Evolutionary conservation across 2,888 invertebrate genomes (phyloP).

Genomic region (Latrodectus elegans): DNA sequence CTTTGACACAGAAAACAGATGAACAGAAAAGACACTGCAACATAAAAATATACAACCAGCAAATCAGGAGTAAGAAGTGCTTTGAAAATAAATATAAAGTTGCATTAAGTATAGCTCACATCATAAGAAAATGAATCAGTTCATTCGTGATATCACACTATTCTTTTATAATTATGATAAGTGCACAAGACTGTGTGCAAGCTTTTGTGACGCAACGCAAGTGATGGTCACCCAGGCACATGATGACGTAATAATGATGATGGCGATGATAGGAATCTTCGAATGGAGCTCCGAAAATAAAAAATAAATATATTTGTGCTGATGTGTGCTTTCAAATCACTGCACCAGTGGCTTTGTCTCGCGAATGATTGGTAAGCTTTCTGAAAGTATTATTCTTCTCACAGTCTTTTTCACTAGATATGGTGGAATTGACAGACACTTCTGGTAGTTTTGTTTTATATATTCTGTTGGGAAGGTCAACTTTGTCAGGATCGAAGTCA

Average conservation of each 20-base stretch:
- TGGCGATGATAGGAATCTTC: constrained; percentile 62
- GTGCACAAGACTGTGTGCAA: too few relatives aligned
- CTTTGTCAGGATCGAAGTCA: constrained; percentile 73
- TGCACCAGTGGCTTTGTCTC: constrained; percentile 51
- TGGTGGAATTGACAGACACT: constrained; percentile 84
- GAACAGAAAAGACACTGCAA: too few relatives aligned
- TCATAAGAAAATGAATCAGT: too few relatives aligned
- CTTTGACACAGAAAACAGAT: too few relatives aligned
- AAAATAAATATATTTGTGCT: constrained; percentile 43
- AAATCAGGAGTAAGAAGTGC: too few relatives aligned
- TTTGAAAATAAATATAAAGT: too few relatives aligned
- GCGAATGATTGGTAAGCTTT: constrained; percentile 60
- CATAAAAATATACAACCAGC: too few relatives aligned
- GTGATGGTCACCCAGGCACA: neutral
- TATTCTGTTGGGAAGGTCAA: constrained; percentile 77
- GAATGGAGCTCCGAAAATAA: constrained; percentile 21
- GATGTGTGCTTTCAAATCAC: constrained; percentile 49
- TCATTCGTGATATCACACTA: too few relatives aligned
- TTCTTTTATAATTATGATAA: too few relatives aligned
- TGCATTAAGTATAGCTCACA: too few relatives aligned
- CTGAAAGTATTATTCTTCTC: constrained; percentile 81
- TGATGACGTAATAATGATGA: constrained; percentile 42
- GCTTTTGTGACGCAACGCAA: too few relatives aligned
- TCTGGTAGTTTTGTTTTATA: constrained; percentile 90
- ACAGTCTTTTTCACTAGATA: constrained; percentile 83